Base-by-base conservation (phyloP, 2,888 invertebrate genomes). In the Gari tellinella region DNA sequence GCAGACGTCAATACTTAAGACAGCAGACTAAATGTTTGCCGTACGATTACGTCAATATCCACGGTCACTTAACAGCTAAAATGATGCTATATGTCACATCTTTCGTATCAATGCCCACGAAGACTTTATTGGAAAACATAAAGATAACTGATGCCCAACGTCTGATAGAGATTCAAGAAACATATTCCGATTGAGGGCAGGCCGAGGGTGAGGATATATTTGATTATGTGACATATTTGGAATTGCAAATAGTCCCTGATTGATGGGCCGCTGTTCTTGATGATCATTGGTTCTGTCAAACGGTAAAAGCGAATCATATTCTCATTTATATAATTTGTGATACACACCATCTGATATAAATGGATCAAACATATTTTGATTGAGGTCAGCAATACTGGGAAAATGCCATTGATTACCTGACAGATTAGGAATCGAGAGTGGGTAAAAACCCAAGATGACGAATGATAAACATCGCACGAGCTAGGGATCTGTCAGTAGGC, bases 131-230 rank as follows among this genome's bases (percentile, higher is more conserved):
- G 62, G 72, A 72, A 72, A 62, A 66, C 72, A 64, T 60, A 73
- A 63, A 67, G 64, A 68, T 68, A 64, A 64, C 64, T 73, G 68
- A 73, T 56, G 58, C 46, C 53, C 37, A 73, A 26, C 73, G 68
- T 73, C 73, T 73, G 73, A 73, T 73, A 68, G 45, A 51, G 53
- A 53, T 67, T 45, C 64, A 60, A 73, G 68, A 64, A 73, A 73
- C 73, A 73, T 73, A 73, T 73, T 73, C 68, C 68, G 73, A 73
- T 73, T 68, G 73, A 51, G 73, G 73, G 67, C 64, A 73, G 26
- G 31, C 45, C 31, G 49, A 52, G 68, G 64, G 63, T 68, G 68
- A 60, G 48, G 49, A 65, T 60, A 65, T 74, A 74, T 69, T 69
- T 65, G 68, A 60, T 69, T 69, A 69, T 65, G 46, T 69, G 74